Evolutionary conservation across 2,888 invertebrate genomes (phyloP).

Genomic region (Carterocephalus palaemon): DNA sequence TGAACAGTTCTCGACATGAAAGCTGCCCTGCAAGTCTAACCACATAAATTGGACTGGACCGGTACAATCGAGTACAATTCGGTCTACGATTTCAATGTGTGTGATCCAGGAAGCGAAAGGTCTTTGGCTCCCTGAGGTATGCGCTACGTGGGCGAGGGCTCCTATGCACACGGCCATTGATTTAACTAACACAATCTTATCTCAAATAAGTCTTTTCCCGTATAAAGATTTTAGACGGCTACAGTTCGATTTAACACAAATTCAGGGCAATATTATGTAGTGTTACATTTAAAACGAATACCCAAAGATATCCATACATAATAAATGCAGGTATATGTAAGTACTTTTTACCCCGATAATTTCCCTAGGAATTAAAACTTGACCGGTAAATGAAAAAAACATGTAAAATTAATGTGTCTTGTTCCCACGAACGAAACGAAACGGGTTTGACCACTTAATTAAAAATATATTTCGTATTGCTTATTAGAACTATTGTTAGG

Average conservation of each 20-base stretch:
- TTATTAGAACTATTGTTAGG: too few species aligned
- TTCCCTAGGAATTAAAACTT: too few species aligned
- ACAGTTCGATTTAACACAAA: slow-evolving; percentile 35
- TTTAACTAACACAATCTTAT: slow-evolving; percentile 75
- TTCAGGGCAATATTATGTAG: too few species aligned
- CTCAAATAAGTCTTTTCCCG: slow-evolving; percentile 67
- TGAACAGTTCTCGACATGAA: slow-evolving; percentile 13
- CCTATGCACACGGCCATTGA: slow-evolving; percentile 70
- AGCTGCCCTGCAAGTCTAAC: slow-evolving; percentile 19
- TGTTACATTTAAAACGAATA: too few species aligned
- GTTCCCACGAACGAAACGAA: too few species aligned
- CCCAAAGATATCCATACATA: too few species aligned
- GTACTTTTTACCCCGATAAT: too few species aligned
- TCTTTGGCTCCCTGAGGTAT: slow-evolving; percentile 76
- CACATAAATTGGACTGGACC: slow-evolving; percentile 24
- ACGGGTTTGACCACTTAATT: too few species aligned
- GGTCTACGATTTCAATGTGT: slow-evolving; percentile 51
- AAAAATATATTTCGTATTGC: too few species aligned
- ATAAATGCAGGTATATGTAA: too few species aligned
- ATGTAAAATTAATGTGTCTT: too few species aligned
- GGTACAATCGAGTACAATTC: slow-evolving; percentile 27
- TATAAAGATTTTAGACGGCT: slow-evolving; percentile 39
- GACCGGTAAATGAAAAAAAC: too few species aligned
- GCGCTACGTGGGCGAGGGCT: slow-evolving; percentile 58
- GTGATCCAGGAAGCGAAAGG: slow-evolving; percentile 72